Conservation (phyloP, 2,797 vertebrate species). For the Zenarchopterus dispar region DNA sequence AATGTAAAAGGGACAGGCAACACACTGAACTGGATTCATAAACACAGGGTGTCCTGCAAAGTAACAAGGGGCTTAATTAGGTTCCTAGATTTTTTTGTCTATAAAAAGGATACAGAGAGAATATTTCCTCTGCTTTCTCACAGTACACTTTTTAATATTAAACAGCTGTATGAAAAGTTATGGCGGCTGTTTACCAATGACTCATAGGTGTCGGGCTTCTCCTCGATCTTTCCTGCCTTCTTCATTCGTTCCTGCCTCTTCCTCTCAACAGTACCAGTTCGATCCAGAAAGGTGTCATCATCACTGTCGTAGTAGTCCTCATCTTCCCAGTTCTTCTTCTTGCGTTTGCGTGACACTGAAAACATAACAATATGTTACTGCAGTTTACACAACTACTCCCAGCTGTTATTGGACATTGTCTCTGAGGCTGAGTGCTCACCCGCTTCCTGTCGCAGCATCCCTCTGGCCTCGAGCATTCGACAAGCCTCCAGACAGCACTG, state of each 20-base stretch:
- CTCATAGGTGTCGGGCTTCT: slow-evolving; percentile 91
- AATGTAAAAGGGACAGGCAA: too few relatives aligned
- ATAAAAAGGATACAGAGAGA: too few relatives aligned
- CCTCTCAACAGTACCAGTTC: slow-evolving; percentile 93
- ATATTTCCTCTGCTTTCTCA: not conserved
- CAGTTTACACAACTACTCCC: not conserved
- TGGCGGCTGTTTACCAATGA: slow-evolving; percentile 83
- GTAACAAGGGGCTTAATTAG: too few relatives aligned
- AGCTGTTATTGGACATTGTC: too few relatives aligned
- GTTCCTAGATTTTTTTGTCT: too few relatives aligned
- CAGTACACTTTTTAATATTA: not conserved
- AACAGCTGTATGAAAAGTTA: not conserved
- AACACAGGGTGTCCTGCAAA: too few relatives aligned
- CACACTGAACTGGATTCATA: too few relatives aligned
- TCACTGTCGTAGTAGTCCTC: slow-evolving; percentile 98
- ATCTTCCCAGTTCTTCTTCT: slow-evolving; percentile 97
- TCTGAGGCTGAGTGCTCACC: slow-evolving; percentile 73
- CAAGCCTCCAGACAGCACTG: slow-evolving; percentile 95
- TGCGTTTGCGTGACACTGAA: slow-evolving; percentile 94
- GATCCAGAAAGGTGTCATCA: slow-evolving; percentile 95
- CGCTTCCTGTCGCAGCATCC: slow-evolving; percentile 94
- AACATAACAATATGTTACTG: not conserved
- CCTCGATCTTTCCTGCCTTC: slow-evolving; percentile 94
- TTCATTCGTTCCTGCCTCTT: slow-evolving; percentile 95
- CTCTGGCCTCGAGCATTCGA: slow-evolving; percentile 93